phyloP scores from a whole-genome alignment of 2,888 invertebrate species.

The Andrena chrysosceles region DNA sequence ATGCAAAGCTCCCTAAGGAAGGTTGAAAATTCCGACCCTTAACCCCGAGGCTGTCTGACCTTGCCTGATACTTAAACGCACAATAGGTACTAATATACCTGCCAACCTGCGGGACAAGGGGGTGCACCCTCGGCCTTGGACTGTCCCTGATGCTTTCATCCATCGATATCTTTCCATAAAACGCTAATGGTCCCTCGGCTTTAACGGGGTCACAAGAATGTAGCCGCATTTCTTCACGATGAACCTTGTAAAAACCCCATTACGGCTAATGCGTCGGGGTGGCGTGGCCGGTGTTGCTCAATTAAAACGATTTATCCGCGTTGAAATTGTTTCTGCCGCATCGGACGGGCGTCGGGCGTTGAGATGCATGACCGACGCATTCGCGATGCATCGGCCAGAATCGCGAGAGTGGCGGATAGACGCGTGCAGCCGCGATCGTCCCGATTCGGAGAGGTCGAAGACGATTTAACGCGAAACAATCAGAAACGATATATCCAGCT shows the following conservation, averaged over 20 bases:
- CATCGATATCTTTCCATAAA: too few species aligned
- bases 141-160: too few species aligned
- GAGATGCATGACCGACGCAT: constrained; percentile 49
- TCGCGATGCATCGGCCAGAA: constrained; percentile 22
- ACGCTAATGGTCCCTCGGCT: too few species aligned
- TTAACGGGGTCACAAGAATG: neutral
- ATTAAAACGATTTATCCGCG: constrained; percentile 51
- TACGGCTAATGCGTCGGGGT: constrained; percentile 9
- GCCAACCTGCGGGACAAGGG: too few species aligned
- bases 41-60: too few species aligned
- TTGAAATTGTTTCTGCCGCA: constrained; percentile 41
- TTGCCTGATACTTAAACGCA: too few species aligned
- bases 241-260: neutral
- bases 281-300: constrained; percentile 19
- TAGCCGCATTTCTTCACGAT: neutral
- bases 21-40: too few species aligned
- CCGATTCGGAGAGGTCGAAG: neutral
- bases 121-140: too few species aligned
- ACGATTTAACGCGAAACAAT: constrained; percentile 50
- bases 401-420: constrained; percentile 16
- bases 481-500: constrained; percentile 41
- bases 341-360: constrained; percentile 25
- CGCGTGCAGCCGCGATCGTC: neutral
- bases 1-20: too few species aligned
- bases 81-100: too few species aligned